Conservation (phyloP, 2,113 vertebrate species). For the Eptesicus fuscus region DNA sequence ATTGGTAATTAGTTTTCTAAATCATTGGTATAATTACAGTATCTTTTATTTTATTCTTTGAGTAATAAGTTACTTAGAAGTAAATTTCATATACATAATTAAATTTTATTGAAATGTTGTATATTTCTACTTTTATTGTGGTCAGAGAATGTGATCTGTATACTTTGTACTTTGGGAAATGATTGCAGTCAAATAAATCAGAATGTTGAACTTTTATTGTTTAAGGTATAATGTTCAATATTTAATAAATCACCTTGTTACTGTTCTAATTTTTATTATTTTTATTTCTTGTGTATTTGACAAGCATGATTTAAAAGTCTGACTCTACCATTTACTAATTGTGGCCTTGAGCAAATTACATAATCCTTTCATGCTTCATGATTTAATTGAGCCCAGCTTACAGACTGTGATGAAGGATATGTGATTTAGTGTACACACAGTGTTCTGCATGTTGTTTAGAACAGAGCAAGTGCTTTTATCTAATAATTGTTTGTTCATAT, state of each 20-base stretch:
- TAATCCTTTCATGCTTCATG: background rate
- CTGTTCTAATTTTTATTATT: slow-evolving; percentile 21
- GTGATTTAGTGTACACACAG: background rate
- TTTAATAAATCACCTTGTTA: background rate
- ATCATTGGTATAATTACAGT: background rate
- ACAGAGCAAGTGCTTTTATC: background rate
- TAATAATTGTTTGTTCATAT: background rate
- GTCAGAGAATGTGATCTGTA: background rate
- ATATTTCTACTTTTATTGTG: slow-evolving; percentile 8
- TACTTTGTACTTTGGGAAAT: background rate
- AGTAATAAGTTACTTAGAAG: background rate
- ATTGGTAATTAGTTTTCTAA: slow-evolving; percentile 13
- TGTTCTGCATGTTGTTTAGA: background rate
- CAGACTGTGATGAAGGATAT: background rate
- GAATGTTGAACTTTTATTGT: background rate
- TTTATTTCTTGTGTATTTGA: background rate
- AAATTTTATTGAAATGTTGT: background rate
- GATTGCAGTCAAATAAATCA: background rate
- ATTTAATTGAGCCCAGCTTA: background rate
- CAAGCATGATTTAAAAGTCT: background rate
- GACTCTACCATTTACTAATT: background rate
- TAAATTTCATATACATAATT: background rate
- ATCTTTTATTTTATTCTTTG: background rate
- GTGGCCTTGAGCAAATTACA: background rate
- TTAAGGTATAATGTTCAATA: background rate